Evolutionary conservation across 1,140 invertebrate species (phyloP).

Genomic region (Tetraneura akinire): DNA sequence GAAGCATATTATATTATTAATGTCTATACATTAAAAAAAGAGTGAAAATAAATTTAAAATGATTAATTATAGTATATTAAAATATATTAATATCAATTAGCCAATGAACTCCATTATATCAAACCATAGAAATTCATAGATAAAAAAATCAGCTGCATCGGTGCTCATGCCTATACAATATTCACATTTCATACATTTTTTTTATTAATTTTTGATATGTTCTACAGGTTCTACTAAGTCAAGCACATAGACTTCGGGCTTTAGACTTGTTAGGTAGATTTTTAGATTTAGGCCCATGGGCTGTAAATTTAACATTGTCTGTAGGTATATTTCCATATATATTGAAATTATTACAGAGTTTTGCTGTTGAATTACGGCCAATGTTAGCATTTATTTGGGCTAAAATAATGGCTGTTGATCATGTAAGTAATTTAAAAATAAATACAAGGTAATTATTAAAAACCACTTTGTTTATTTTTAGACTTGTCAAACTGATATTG

Average conservation of each 20-base stretch:
- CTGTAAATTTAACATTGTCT: slow-evolving; percentile 91
- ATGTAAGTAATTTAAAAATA: slow-evolving; percentile 65
- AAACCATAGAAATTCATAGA: too few relatives aligned
- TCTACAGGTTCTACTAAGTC: slow-evolving; percentile 83
- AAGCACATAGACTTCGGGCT: slow-evolving; percentile 92
- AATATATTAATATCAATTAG: too few relatives aligned
- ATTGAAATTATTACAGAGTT: slow-evolving; percentile 91
- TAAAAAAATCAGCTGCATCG: too few relatives aligned
- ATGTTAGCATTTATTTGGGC: slow-evolving; percentile 98
- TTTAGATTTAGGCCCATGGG: slow-evolving; percentile 94
- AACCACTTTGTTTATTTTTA: slow-evolving; percentile 59
- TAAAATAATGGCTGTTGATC: slow-evolving; percentile 96
- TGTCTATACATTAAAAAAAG: too few relatives aligned
- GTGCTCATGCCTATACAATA: too few relatives aligned
- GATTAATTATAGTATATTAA: too few relatives aligned
- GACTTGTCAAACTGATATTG: slow-evolving; percentile 92
- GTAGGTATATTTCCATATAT: slow-evolving; percentile 99
- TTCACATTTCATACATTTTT: too few relatives aligned
- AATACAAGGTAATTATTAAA: background rate
- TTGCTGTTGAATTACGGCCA: slow-evolving; percentile 86
- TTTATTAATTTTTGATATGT: slow-evolving; percentile 40
- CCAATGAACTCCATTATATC: too few relatives aligned
- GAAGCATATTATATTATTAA: too few relatives aligned
- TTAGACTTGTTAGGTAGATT: slow-evolving; percentile 93
- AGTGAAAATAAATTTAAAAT: too few relatives aligned